Base-by-base conservation (phyloP, 2,797 vertebrate genomes). In the Chelon auratus region DNA sequence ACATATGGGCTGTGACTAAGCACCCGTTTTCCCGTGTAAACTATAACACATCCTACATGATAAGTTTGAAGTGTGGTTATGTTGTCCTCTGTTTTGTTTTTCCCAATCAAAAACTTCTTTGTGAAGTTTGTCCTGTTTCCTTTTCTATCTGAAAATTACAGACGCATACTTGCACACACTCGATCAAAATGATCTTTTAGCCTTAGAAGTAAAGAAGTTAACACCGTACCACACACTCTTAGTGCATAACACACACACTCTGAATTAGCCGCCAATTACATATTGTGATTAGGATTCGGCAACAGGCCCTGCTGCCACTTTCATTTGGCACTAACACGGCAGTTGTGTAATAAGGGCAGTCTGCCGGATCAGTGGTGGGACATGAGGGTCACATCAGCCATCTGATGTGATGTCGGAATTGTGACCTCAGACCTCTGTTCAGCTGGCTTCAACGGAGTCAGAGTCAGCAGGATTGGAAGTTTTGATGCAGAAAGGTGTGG, bases 251-350 rank as follows among this genome's bases (percentile, higher is more conserved):
- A 48, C 58, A 57, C 77, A 68, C 51, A 62, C 72, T 58, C 50
- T 66, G 39, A 74, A 75, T 64, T 43, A 56, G 43, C 73, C 54
- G 52, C 78, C 86, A 89, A 92, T 87, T 86, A 78, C 73, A 78
- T 64, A 33, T 59, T 75, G 47, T 74, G 69, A 93, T 93, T 91
- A 92, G 77, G 77, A 92, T 93, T 92, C 89, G 13, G 68, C 22
- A 45, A 74, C 75, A 62, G 78, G 59, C 85, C 82, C 74, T 61
- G 79, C 91, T 91, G 91, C 89, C 87, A 90, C 86, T 91, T 92
- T 89, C 86, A 90, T 81, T 91, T 86, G 90, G 85, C 86, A 83
- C 82, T 76, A 78, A 91, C 89, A 91, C 86, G 81, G 88, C 87
- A 89, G 77, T 54, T 18, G 65, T 76, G 82, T 87, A 90, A 88